phyloP scores from a whole-genome alignment of 2,113 vertebrate genomes.

The Scomber colias region DNA sequence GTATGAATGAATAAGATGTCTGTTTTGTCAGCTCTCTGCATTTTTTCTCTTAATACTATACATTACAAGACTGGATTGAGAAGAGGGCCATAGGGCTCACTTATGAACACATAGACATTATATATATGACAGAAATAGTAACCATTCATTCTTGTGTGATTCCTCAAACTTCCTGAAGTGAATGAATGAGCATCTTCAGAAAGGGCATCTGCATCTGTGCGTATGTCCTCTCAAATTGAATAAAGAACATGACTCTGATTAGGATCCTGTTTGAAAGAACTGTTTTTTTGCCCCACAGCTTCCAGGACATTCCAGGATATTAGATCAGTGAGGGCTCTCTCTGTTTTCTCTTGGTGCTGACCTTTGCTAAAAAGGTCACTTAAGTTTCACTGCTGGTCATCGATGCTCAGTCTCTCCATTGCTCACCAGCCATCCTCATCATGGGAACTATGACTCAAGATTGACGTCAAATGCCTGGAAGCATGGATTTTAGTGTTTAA shows the following conservation, averaged over 20 bases:
- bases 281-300: constrained; percentile 61
- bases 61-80: too few species aligned
- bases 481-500: background rate
- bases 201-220: constrained; percentile 57
- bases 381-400: constrained; percentile 60
- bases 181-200: constrained; percentile 71
- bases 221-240: constrained; percentile 79
- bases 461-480: constrained; percentile 22
- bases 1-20: background rate
- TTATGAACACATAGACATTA: constrained; percentile 16
- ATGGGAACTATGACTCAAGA: constrained; percentile 1
- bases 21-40: background rate
- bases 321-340: constrained; percentile 77
- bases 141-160: constrained; percentile 48
- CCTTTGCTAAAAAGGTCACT: constrained; percentile 71
- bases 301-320: constrained; percentile 84
- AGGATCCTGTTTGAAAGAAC: constrained; percentile 73
- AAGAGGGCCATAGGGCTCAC: constrained; percentile 18
- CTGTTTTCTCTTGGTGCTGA: constrained; percentile 75
- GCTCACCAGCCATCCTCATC: constrained; percentile 11
- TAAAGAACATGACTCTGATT: constrained; percentile 86
- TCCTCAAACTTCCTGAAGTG: constrained; percentile 55
- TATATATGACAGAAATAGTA: constrained; percentile 39
- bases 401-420: constrained; percentile 13
- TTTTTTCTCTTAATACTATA: background rate